Evolutionary conservation across 2,888 invertebrate species (phyloP).

Genomic region (Temnothorax unifasciatus): DNA sequence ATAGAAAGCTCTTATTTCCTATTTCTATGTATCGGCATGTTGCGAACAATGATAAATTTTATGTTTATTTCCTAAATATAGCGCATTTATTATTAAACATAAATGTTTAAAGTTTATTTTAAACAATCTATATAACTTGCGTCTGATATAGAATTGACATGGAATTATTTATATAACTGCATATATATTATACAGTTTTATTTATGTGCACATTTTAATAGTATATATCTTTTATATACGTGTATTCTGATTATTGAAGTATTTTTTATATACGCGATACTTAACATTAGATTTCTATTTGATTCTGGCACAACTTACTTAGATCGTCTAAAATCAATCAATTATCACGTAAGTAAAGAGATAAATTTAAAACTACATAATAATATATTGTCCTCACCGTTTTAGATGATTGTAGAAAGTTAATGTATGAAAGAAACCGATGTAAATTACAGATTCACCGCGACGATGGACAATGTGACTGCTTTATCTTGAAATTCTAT

Average conservation of each 20-base stretch:
- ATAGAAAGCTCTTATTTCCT: background rate
- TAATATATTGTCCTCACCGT: background rate
- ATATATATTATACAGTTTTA: background rate
- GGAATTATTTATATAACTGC: background rate
- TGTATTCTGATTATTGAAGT: background rate
- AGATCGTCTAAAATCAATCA: background rate
- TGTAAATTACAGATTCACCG: conserved; percentile 2
- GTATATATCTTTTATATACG: background rate
- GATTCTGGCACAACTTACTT: background rate
- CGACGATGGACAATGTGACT: background rate
- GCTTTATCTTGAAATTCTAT: conserved; percentile 34
- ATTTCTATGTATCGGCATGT: background rate
- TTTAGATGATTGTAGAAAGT: conserved; percentile 15
- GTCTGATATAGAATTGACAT: background rate
- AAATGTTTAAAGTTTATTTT: background rate
- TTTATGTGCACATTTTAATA: background rate
- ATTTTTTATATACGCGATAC: background rate
- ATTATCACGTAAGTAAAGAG: background rate
- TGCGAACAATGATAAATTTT: background rate
- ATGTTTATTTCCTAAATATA: background rate
- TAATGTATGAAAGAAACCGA: background rate
- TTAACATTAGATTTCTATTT: background rate
- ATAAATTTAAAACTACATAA: background rate
- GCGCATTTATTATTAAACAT: background rate
- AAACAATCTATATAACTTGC: background rate